Evolutionary conservation across 2,113 vertebrate genomes (phyloP).

Genomic region (Eurystomus gularis): DNA sequence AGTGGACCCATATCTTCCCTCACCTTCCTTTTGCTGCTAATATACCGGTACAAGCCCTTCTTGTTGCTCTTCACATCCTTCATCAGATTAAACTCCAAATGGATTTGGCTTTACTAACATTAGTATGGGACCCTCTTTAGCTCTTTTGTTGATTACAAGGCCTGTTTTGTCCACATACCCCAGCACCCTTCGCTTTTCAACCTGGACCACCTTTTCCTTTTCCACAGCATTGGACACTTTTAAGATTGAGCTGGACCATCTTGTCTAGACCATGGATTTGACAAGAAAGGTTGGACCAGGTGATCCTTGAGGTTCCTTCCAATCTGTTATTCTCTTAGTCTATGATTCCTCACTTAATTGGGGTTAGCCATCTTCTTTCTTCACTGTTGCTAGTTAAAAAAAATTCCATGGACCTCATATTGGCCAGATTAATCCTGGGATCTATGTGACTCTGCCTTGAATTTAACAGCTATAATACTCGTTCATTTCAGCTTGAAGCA

Average conservation of each 20-base stretch:
- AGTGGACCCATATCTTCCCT: neutral
- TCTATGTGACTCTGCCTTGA: neutral
- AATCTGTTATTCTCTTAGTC: too few relatives aligned
- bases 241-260: too few relatives aligned
- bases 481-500: neutral
- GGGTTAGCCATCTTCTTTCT: neutral
- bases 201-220: neutral
- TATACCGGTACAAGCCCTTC: neutral
- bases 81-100: neutral
- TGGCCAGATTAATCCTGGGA: neutral
- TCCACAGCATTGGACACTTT: too few relatives aligned
- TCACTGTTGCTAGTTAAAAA: neutral
- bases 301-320: too few relatives aligned
- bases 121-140: neutral
- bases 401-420: neutral
- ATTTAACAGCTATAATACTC: neutral
- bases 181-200: rapidly evolving
- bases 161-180: neutral
- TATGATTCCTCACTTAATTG: neutral
- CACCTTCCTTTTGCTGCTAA: neutral
- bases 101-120: neutral
- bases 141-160: neutral
- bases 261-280: too few relatives aligned
- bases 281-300: too few relatives aligned
- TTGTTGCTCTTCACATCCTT: neutral